Evolutionary conservation across 2,888 invertebrate species (phyloP), one percentile per base, ranked within the genome.

Genomic region (Nudaria mundana): DNA sequence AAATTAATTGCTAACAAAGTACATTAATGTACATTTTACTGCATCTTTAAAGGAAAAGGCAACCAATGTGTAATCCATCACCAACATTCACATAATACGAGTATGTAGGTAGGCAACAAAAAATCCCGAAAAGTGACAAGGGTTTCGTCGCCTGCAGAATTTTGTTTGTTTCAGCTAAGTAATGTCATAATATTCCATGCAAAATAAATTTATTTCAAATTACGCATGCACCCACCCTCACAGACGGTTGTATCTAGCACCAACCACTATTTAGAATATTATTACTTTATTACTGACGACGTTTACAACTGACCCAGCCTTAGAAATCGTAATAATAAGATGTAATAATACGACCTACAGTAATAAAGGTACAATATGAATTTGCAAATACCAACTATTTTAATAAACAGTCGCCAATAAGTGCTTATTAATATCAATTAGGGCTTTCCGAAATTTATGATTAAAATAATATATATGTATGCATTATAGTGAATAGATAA

Each of bases 231-330:
- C n/a, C n/a, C n/a, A 85, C 82, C 82, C 81, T 73, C 67, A 63
- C 64, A 61, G 63, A 62, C 51, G 62, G 64, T 71, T 73, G 77
- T 69, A 62, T 77, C 73, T 72, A 76, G 76, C 81, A 82, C 71
- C n/a, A n/a, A n/a, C n/a, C n/a, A n/a, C 72, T 81, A 81, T 82
- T 85, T 82, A 82, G 70, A 84, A 85, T 86, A 80, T 80, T 78
- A 82, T 82, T 81, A 78, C 76, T n/a, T n/a, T n/a, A n/a, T 74
- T 71, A 76, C 73, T 63, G 72, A 66, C 69, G 69, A 60, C 69
- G 73, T 78, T 81, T 74, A 69, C 70, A 72, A 77, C 81, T 84
- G 81, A 81, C 81, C 79, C 73, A 62, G 63, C 68, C 65, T 76
- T 77, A 81, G 72, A 78, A 71, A 80, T 76, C 78, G 71, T 76